A percentile compares a stretch with the other conserved stretches of the same genome.
Conservation (phyloP, 2,888 invertebrate genomes). For the Atherix ibis region DNA sequence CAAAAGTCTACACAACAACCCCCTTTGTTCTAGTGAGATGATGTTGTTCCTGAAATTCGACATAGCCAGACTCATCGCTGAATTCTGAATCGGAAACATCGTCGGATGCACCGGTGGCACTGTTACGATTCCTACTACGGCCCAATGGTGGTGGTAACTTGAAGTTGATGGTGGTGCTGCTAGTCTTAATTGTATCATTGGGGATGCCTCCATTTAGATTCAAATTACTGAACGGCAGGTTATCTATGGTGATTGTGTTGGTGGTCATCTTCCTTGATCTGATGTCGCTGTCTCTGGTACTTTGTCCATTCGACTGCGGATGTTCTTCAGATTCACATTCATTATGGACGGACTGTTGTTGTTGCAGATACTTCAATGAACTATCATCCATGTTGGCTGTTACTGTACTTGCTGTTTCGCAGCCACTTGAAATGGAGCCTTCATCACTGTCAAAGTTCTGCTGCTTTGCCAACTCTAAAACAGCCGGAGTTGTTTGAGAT, state of each 20-base stretch:
- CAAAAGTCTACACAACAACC: slow-evolving; percentile 4
- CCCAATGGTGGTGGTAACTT: slow-evolving; percentile 5
- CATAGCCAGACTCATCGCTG: slow-evolving; percentile 84
- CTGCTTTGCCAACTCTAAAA: background rate
- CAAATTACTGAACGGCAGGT: too few relatives aligned
- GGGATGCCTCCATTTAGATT: too few relatives aligned
- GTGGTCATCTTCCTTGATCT: background rate
- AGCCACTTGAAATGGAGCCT: slow-evolving; percentile 64
- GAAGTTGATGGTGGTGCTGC: slow-evolving; percentile 3
- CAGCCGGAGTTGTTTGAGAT: background rate
- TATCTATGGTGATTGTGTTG: too few relatives aligned
- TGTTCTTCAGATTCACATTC: background rate
- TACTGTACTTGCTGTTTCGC: slow-evolving; percentile 62
- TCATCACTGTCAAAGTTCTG: slow-evolving; percentile 46
- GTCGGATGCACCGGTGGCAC: slow-evolving; percentile 8
- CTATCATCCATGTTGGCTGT: slow-evolving; percentile 36
- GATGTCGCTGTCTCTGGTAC: background rate
- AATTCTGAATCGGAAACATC: slow-evolving; percentile 62
- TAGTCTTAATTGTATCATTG: too few relatives aligned
- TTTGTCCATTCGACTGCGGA: background rate
- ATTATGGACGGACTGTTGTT: background rate
- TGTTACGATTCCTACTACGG: slow-evolving; percentile 13
- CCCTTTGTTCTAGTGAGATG: slow-evolving; percentile 7
- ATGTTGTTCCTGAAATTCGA: slow-evolving; percentile 46
- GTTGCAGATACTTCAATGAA: slow-evolving; percentile 18